Evolutionary conservation across 2,113 vertebrate species (phyloP), one percentile per base, ranked within the genome.

Genomic region (Peucedramus taeniatus): DNA sequence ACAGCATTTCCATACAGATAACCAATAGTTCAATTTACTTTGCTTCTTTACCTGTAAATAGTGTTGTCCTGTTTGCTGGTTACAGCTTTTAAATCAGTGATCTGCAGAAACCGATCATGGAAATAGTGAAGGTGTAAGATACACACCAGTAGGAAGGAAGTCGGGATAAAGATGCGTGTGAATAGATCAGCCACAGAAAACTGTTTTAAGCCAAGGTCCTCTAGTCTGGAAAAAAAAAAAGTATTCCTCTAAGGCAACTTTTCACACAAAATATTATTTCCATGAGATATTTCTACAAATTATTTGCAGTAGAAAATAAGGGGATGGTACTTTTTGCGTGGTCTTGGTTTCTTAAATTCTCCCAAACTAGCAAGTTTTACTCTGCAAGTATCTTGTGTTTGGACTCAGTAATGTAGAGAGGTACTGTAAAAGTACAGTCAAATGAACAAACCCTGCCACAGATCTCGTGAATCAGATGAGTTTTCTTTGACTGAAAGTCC

Each of bases 41-140:
- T 22, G 4, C 10, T 76, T 49, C 15, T 97, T 98, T 97, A 99
- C 99, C 99, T 99, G 98, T 99, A 99, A 97, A 99, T 98, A 50
- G 98, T 98, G 97, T 98, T 99, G 96, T 99, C 98, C 91, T 99
- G 98, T 97, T 99, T 99, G 94, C 98, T 98, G 96, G 98, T 98
- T 70, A 99, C 98, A 77, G 98, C 98, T 96, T 99, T 99, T 39
- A 99, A 98, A 97, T 99, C 99, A 5, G 99, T 99, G 96, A 99
- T 99, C 95, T 98, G 96, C 18, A 99, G 99, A 94, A 99, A 99
- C 39, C 91, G 98, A 79, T 99, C 98, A 53, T 99, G 99, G 97
- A 99, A 99, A 88, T 99, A 99, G 98, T 99, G 99, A 83, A 99
- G 98, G 97, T 99, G 99, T 78, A 99, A 98, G 82, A 99, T 99